Evolutionary conservation across 2,797 vertebrate genomes (phyloP).

Genomic region (Nyctibius grandis): DNA sequence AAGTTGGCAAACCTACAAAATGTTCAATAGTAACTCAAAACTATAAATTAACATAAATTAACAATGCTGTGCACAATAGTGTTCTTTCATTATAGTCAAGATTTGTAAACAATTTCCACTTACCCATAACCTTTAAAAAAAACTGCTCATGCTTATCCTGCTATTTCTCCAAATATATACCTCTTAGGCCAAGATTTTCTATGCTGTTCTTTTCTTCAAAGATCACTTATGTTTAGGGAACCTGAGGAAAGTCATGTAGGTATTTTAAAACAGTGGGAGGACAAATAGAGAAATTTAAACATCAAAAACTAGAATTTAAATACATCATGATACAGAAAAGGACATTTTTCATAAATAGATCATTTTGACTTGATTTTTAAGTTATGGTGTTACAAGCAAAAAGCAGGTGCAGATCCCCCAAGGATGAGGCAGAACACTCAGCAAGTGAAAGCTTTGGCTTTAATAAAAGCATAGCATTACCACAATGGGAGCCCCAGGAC

Average conservation of each 20-base stretch:
- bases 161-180: neutral
- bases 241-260: neutral
- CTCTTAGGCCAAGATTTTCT: neutral
- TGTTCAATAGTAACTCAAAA: neutral
- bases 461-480: too few species aligned
- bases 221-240: neutral
- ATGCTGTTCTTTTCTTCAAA: neutral
- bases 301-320: neutral
- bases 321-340: neutral
- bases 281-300: neutral
- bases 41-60: neutral
- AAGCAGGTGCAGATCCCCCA: neutral
- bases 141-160: neutral
- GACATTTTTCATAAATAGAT: neutral
- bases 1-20: neutral
- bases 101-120: neutral
- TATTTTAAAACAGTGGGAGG: neutral
- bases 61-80: neutral
- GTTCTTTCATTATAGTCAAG: neutral
- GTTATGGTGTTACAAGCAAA: neutral
- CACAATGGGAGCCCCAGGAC: too few species aligned
- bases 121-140: neutral
- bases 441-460: too few species aligned
- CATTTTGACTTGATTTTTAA: neutral
- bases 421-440: neutral